phyloP scores from a whole-genome alignment of 2,888 invertebrate genomes.

The Cataglyphis albicans region DNA sequence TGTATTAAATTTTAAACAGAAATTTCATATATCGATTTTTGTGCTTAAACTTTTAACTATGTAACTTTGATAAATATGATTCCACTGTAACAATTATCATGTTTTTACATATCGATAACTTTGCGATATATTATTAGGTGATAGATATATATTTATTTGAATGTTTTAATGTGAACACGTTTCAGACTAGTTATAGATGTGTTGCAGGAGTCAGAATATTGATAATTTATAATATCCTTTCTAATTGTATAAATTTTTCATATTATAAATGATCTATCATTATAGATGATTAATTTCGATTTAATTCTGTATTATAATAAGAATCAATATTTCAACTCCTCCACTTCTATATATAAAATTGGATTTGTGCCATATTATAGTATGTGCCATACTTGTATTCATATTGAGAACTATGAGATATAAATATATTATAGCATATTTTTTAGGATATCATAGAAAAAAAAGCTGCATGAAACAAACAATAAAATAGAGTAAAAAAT shows the following conservation, averaged over 20 bases:
- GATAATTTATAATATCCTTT: conserved; percentile 49
- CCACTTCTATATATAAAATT: conserved; percentile 57
- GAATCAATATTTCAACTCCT: conserved; percentile 51
- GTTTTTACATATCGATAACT: conserved; percentile 71
- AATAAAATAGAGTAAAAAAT: conserved; percentile 53
- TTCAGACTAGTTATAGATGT: conserved; percentile 74
- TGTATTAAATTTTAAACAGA: conserved; percentile 62
- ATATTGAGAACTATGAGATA: conserved; percentile 26
- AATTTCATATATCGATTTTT: conserved; percentile 53
- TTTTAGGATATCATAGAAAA: conserved; percentile 50
- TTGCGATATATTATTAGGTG: conserved; percentile 63
- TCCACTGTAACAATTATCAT: conserved; percentile 72
- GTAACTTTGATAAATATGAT: conserved; percentile 69
- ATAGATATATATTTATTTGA: conserved; percentile 67
- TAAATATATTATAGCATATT: conserved; percentile 43
- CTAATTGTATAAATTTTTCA: conserved; percentile 55
- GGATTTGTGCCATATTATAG: conserved; percentile 65
- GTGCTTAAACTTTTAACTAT: conserved; percentile 69
- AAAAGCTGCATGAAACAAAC: conserved; percentile 45
- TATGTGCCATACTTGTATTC: conserved; percentile 31
- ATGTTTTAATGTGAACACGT: conserved; percentile 72
- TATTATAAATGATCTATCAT: conserved; percentile 38
- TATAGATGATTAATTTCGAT: conserved; percentile 52
- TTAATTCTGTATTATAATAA: conserved; percentile 43
- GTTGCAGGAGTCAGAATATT: conserved; percentile 67